Evolutionary conservation across 2,113 vertebrate species (phyloP), one percentile per base, ranked within the genome.

Genomic region (Tachysurus vachellii): DNA sequence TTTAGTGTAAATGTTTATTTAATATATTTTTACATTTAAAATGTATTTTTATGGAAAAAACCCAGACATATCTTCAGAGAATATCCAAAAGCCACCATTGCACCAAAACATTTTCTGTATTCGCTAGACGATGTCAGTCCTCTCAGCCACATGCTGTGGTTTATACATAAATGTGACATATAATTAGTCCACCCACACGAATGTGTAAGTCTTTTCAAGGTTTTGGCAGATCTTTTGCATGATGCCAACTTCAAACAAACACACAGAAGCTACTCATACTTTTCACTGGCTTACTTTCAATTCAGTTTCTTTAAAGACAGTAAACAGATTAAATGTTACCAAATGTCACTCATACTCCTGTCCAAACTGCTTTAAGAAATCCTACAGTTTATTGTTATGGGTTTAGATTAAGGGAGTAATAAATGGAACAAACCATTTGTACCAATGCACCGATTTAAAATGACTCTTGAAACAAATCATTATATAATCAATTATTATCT

Each of bases 151-250:
- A 23, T 59, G 19, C 54, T 59, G 79, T 4, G 79, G 79, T 80
- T 59, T 56, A 42, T 59, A 56, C 31, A 14, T 12, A 80, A 80
- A 80, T 19, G 5, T 59, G 54, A 61, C 56, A 2, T 80, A 42
- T 59, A 59, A 80, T 80, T 80, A 59, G 42, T 59, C 56, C 79
- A 80, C 79, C 79, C 79, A 57, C 79, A 59, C 79, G 42, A 42
- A 42, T 80, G 79, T 80, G 56, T 61, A 42, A 80, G 79, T 59
- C 12, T 31, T 80, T 59, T 59, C 56, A 59, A 80, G 54, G 19
- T 59, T 80, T 59, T 80, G 79, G 28, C 56, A 54, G 56, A 59
- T 31, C 0, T 28, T 59, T 54, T 59, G 56, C 79, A 42, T 23
- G 21, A 42, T 19, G 56, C 19, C 54, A 79, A 11, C 50, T 79